These are phyloP conservation scores for Scaptomyza parva DNA, from an alignment of 2,888 invertebrate species.

Conservation along the genomic window DNA sequence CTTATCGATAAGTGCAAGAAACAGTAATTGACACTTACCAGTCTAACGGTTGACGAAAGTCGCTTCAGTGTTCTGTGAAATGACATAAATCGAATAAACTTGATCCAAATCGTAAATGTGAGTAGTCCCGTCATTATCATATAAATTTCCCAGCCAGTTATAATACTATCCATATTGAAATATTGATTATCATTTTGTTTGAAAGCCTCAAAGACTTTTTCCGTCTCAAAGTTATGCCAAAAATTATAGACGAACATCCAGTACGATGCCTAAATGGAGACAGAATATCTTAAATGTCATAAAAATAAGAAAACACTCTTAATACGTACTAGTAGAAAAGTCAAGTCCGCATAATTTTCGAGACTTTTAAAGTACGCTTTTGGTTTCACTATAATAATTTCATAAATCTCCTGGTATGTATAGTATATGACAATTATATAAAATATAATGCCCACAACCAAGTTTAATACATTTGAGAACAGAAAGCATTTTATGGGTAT, in stretches of 20 bases:
- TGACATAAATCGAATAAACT: conserved; percentile 17
- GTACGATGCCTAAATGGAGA: conserved; percentile 26
- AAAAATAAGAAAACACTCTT: background rate
- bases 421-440: conserved; percentile 16
- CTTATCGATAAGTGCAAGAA: too few species aligned
- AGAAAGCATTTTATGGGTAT: conserved; percentile 9
- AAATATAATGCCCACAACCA: background rate
- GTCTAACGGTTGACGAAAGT: background rate
- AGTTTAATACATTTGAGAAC: fast-evolving
- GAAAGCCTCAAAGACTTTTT: background rate
- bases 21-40: conserved; percentile 12
- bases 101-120: conserved; percentile 13
- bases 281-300: background rate
- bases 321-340: conserved; percentile 20
- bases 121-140: background rate
- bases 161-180: conserved; percentile 14
- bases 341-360: conserved; percentile 8
- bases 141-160: conserved; percentile 11
- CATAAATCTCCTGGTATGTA: conserved; percentile 21
- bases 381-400: background rate
- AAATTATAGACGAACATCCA: conserved; percentile 6
- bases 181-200: background rate
- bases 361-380: background rate
- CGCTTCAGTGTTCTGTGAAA: conserved; percentile 28
- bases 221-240: conserved; percentile 16